Conservation (phyloP, 2,113 vertebrate genomes). For the Amia ocellicauda region DNA sequence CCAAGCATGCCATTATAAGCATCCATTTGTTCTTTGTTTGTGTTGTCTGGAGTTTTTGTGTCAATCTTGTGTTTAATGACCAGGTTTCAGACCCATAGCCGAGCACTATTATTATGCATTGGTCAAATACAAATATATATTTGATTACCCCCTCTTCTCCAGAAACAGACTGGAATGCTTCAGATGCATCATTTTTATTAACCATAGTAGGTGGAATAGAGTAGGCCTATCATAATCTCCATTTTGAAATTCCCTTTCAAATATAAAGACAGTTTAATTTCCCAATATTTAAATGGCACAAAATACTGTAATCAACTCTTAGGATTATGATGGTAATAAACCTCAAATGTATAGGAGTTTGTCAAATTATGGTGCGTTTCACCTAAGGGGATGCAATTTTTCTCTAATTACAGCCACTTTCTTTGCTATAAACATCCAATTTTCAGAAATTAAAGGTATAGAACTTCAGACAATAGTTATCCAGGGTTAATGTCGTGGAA, state of each 20-base stretch:
- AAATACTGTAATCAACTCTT: not conserved
- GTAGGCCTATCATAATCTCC: not conserved
- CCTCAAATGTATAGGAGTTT: slow-evolving; percentile 7
- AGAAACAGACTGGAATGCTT: no score
- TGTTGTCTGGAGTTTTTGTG: no score
- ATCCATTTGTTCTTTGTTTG: no score
- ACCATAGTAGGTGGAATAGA: no score
- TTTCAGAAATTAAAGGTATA: slow-evolving; percentile 7
- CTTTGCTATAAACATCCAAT: not conserved
- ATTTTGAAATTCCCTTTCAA: not conserved
- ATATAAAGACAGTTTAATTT: not conserved
- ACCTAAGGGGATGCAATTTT: not conserved
- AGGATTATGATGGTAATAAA: slow-evolving; percentile 18
- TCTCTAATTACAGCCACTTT: slow-evolving; percentile 27
- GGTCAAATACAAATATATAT: no score
- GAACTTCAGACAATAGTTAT: not conserved
- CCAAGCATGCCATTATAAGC: no score
- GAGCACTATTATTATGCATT: no score
- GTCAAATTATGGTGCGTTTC: slow-evolving; percentile 27
- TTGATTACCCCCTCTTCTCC: no score
- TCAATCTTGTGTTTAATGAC: no score
- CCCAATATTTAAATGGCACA: not conserved
- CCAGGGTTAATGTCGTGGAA: slow-evolving; percentile 3
- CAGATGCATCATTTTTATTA: no score
- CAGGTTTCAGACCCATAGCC: no score